A percentile compares a stretch with the other conserved stretches of the same genome.
These are phyloP conservation scores for Rhadina sibilatrix DNA, from an alignment of 2,113 vertebrate genomes.

Conservation along the genomic window DNA sequence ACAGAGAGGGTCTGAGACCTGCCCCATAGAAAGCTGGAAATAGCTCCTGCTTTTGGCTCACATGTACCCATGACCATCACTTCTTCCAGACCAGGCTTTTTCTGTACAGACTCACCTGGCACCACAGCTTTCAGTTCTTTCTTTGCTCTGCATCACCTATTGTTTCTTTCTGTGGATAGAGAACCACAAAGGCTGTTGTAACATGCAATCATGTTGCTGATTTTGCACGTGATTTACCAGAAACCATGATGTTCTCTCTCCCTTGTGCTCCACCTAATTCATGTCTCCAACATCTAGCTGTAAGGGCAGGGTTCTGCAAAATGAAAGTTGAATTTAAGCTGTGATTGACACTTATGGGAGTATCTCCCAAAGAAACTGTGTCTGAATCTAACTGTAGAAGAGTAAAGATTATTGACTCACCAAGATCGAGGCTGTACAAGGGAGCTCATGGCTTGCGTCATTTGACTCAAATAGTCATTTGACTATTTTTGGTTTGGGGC, in stretches of 20 bases:
- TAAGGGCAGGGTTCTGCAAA: background rate
- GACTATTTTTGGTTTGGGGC: background rate
- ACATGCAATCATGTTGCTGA: fast-evolving
- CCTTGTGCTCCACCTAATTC: background rate
- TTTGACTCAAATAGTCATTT: background rate
- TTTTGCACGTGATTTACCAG: background rate
- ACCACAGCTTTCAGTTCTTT: background rate
- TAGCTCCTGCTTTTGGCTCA: background rate
- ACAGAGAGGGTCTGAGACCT: background rate
- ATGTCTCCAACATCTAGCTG: background rate
- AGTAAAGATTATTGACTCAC: background rate
- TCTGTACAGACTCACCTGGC: background rate
- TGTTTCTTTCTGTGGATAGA: background rate
- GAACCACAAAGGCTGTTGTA: background rate
- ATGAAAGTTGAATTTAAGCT: background rate
- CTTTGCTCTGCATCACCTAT: background rate
- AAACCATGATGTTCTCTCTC: background rate
- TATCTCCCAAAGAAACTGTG: background rate
- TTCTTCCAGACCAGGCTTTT: background rate
- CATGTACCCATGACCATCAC: fast-evolving
- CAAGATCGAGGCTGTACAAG: background rate
- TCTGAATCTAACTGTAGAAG: background rate
- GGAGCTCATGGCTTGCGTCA: background rate
- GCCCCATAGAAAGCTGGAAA: background rate
- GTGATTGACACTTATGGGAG: background rate